Evolutionary conservation across 1,140 invertebrate species (phyloP).

Genomic region (Rhynchophorus ferrugineus): DNA sequence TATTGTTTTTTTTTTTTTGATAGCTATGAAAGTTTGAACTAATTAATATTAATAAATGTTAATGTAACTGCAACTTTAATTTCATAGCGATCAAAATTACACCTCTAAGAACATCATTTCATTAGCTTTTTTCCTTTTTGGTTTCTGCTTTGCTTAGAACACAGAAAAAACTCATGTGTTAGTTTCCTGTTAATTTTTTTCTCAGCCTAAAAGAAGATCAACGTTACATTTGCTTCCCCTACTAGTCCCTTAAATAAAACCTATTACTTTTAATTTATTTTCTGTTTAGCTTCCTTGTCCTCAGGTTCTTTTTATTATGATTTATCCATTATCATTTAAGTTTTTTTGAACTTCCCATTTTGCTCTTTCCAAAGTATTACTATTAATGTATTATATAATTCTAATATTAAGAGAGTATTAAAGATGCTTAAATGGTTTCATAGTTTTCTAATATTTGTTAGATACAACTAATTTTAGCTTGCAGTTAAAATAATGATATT

Average conservation of each 20-base stretch:
- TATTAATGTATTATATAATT: background rate
- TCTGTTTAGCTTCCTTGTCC: background rate
- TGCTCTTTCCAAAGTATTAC: background rate
- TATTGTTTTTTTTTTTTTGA: slow-evolving; percentile 3
- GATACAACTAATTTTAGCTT: background rate
- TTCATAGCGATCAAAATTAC: no score
- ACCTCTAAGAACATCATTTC: slow-evolving; percentile 6
- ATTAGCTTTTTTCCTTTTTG: slow-evolving; percentile 9
- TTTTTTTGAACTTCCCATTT: no score
- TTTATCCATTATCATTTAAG: no score
- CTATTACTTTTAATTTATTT: slow-evolving; percentile 11
- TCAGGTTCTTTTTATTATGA: background rate
- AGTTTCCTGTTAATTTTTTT: slow-evolving; percentile 43
- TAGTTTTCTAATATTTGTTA: background rate
- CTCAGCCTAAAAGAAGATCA: slow-evolving; percentile 39
- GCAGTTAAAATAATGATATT: no score
- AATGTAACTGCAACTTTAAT: background rate
- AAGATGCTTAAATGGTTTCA: background rate
- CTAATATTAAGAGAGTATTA: background rate
- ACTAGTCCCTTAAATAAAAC: slow-evolving; percentile 18
- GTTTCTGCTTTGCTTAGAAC: background rate
- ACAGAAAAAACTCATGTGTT: slow-evolving; percentile 26
- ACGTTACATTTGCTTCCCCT: slow-evolving; percentile 30
- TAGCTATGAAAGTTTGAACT: background rate
- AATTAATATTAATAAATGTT: background rate